phyloP scores from a whole-genome alignment of 2,888 invertebrate genomes.

The Subacronicta megacephala region DNA sequence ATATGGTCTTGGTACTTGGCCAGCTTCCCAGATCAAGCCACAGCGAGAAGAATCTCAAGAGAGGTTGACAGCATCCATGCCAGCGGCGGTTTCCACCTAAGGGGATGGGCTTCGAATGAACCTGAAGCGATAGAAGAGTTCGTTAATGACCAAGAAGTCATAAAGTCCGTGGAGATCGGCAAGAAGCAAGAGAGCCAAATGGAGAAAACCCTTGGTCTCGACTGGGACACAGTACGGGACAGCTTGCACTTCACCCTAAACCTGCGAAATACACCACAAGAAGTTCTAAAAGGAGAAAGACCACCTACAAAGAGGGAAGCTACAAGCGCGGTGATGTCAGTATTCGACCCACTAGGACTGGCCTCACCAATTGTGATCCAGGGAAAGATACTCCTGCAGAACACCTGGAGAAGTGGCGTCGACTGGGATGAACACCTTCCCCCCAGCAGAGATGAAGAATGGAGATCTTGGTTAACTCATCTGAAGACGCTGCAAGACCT shows the following conservation, averaged over 20 bases:
- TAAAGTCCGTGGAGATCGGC: background rate
- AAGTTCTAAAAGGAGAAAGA: too few relatives aligned
- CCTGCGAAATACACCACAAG: too few relatives aligned
- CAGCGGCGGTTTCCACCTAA: background rate
- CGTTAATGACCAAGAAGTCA: background rate
- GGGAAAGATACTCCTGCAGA: background rate
- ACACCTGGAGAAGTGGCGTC: background rate
- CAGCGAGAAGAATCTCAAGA: background rate
- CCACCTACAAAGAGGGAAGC: too few relatives aligned
- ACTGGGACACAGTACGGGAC: too few relatives aligned
- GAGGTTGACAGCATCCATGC: background rate
- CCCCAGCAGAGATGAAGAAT: background rate
- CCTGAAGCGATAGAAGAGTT: background rate
- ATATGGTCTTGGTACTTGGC: too few relatives aligned
- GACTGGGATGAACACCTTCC: conserved; percentile 1
- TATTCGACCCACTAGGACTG: too few relatives aligned
- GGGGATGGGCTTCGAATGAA: background rate
- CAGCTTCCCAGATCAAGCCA: background rate
- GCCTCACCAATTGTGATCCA: too few relatives aligned
- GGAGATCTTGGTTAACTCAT: background rate
- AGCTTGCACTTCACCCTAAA: too few relatives aligned
- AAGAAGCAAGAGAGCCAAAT: background rate
- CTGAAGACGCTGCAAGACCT: background rate
- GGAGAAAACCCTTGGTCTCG: too few relatives aligned
- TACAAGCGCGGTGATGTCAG: too few relatives aligned